Evolutionary conservation across 1,140 invertebrate species (phyloP).

Genomic region (Drosophila sulfurigaster): DNA sequence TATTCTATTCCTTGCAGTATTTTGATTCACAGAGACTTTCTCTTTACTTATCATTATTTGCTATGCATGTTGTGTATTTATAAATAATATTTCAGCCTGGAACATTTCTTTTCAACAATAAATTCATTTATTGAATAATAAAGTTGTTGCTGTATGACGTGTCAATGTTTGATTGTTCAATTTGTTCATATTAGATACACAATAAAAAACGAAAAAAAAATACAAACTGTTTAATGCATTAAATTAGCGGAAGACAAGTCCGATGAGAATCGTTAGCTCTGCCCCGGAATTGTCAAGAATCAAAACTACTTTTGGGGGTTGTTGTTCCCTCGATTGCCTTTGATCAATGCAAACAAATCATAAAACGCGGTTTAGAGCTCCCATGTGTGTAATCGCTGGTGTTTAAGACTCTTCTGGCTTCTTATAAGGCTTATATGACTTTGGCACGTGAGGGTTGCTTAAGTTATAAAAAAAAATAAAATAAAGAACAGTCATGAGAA

Average conservation of each 20-base stretch:
- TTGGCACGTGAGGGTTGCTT: slow-evolving; percentile 48
- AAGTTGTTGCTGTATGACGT: too few relatives aligned
- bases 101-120: too few relatives aligned
- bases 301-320: slow-evolving; percentile 44
- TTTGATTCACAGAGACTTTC: too few relatives aligned
- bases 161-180: background rate
- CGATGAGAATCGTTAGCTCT: slow-evolving; percentile 21
- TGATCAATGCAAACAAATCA: slow-evolving; percentile 68
- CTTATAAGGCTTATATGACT: slow-evolving; percentile 42
- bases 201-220: slow-evolving; percentile 15
- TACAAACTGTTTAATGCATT: slow-evolving; percentile 25
- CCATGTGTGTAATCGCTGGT: slow-evolving; percentile 78
- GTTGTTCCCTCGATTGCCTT: slow-evolving; percentile 43
- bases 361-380: slow-evolving; percentile 81
- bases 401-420: slow-evolving; percentile 58
- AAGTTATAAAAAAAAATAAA: background rate
- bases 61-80: too few relatives aligned
- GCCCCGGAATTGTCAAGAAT: slow-evolving; percentile 15
- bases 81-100: too few relatives aligned
- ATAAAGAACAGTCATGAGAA: background rate
- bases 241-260: slow-evolving; percentile 4
- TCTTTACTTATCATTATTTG: too few relatives aligned
- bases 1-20: too few relatives aligned
- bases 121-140: too few relatives aligned
- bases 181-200: slow-evolving; percentile 17